Base-by-base conservation (phyloP, 2,888 invertebrate species). In the Carcina quercana region DNA sequence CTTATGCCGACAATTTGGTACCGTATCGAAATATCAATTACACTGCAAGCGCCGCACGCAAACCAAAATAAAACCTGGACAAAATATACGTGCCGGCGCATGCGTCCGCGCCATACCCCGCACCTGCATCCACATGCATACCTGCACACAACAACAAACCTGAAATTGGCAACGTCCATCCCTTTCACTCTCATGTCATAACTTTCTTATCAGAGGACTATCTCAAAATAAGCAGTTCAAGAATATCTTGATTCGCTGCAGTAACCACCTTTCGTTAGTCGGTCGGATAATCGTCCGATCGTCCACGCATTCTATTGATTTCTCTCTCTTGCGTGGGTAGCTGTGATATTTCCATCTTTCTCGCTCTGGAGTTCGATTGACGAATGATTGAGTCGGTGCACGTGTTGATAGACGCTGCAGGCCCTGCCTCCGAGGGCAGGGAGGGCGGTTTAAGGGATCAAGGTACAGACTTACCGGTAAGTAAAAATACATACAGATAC, bases 21-120 rank as follows among this genome's bases (percentile, higher is more conserved):
- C 65, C 61, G 61, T 68, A 67, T 63, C 67, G 65, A 71, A 72
- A 56, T 56, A 63, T 67, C 70, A 71, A 72, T 74, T 70, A 63
- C 30, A 28, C 63, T 57, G 43, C 45, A 48, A 60, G 58, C 59
- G 53, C 57, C 53, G 55, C 59, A 60, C 59, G 65, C 59, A 50
- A 52, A 55, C 57, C 56, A 70, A 64, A 66, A 71, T 61, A 59
- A 70, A 67, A 67, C 53, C 42, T 40, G 41, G 51, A 54, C 60
- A 57, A 69, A 72, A 69, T 66, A 66, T 67, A 67, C 55, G 65
- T 55, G 58, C 62, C 50, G 47, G 59, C 57, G 51, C 52, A 54
- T 55, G 55, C 54, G 48, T 55, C 54, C 53, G 47, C 63, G 61
- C 66, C 62, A 64, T 72, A 57, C 58, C 69, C 53, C 53, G 38